Conservation (phyloP, 2,888 invertebrate species). For the Dendrolimus pini region DNA sequence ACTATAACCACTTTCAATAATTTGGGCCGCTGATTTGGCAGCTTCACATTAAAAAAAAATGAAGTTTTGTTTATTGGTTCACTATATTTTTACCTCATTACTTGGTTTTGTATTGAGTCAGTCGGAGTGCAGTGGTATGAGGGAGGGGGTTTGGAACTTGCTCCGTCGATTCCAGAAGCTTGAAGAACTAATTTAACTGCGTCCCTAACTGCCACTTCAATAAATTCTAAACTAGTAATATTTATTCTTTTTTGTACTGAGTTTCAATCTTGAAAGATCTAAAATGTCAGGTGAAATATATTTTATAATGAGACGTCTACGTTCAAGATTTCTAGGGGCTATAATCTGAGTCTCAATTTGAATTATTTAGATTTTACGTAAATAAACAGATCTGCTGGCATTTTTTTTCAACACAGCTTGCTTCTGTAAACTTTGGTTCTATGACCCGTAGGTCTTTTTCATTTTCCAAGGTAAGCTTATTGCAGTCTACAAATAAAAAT, state of each 20-base stretch:
- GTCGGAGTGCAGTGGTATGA: slow-evolving; percentile 13
- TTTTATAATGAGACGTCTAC: neutral
- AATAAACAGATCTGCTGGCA: too few relatives aligned
- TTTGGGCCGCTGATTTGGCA: too few relatives aligned
- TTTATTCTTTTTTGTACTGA: slow-evolving; percentile 20
- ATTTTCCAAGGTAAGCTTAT: too few relatives aligned
- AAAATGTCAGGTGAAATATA: neutral
- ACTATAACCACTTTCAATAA: too few relatives aligned
- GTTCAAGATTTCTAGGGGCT: neutral
- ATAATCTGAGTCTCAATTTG: neutral
- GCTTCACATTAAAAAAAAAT: too few relatives aligned
- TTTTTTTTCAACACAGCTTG: too few relatives aligned
- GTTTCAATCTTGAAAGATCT: slow-evolving; percentile 21
- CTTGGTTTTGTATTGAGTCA: neutral
- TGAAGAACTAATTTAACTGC: slow-evolving; percentile 73
- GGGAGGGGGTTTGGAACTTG: slow-evolving; percentile 43
- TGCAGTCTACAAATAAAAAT: too few relatives aligned
- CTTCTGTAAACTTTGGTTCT: too few relatives aligned
- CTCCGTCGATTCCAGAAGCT: slow-evolving; percentile 66
- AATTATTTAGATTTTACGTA: neutral
- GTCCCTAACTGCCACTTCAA: slow-evolving; percentile 64
- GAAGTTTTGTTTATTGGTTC: too few relatives aligned
- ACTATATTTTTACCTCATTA: neutral
- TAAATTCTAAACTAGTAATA: slow-evolving; percentile 54
- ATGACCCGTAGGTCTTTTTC: too few relatives aligned